Evolutionary conservation across 1,140 invertebrate genomes (phyloP).

Genomic region (Drosophila melanica): DNA sequence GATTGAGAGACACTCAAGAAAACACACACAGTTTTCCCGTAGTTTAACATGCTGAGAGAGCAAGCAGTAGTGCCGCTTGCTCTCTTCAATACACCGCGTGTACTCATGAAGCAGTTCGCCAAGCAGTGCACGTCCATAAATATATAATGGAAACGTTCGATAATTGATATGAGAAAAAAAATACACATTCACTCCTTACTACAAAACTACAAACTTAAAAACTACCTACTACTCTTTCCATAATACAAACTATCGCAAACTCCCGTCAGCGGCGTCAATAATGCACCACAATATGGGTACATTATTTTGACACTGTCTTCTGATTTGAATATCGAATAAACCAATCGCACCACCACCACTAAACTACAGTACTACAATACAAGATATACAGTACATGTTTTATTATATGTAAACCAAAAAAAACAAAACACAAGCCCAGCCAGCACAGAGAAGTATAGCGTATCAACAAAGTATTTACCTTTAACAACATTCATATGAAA

Average conservation of each 20-base stretch:
- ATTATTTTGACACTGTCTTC: conserved; percentile 84
- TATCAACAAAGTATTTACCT: conserved; percentile 57
- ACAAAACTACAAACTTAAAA: conserved; percentile 50
- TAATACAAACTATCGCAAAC: conserved; percentile 81
- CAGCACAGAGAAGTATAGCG: conserved; percentile 79
- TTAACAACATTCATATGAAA: conserved; percentile 41
- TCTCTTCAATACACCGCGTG: conserved; percentile 18
- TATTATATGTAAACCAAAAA: conserved; percentile 39
- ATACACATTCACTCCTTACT: conserved; percentile 57
- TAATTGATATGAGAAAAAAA: conserved; percentile 7
- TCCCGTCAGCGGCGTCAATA: conserved; percentile 78
- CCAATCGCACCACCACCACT: conserved; percentile 69
- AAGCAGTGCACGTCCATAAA: conserved; percentile 30
- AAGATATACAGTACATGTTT: conserved; percentile 65
- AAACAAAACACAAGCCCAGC: conserved; percentile 31
- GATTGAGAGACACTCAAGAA: conserved; percentile 6
- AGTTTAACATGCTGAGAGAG: conserved; percentile 19
- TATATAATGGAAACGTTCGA: background rate
- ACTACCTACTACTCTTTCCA: conserved; percentile 73
- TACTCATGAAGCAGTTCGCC: background rate
- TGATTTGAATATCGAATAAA: conserved; percentile 83
- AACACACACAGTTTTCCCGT: conserved; percentile 25
- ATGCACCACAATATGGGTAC: conserved; percentile 79
- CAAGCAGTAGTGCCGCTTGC: conserved; percentile 41
- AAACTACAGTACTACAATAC: conserved; percentile 49